phyloP scores from a whole-genome alignment of 2,797 vertebrate genomes.

The Gymnodraco acuticeps region DNA sequence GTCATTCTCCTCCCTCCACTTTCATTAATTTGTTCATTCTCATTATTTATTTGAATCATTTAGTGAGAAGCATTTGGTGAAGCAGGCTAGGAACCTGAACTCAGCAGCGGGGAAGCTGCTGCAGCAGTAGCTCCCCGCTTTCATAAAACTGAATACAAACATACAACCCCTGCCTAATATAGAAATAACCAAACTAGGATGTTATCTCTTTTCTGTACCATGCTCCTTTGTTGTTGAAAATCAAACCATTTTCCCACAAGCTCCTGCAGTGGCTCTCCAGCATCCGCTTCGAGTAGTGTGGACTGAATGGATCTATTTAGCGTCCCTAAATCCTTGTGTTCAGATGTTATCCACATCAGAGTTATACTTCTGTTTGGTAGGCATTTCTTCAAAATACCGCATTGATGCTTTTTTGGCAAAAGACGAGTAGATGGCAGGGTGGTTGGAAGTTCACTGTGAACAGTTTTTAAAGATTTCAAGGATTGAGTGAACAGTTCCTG shows the following conservation, averaged over 20 bases:
- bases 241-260: conserved; percentile 46
- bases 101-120: conserved; percentile 94
- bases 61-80: conserved; percentile 97
- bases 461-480: conserved; percentile 8
- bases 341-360: conserved; percentile 28
- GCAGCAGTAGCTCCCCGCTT: conserved; percentile 85
- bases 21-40: conserved; percentile 68
- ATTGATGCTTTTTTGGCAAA: conserved; percentile 41
- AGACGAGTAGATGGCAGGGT: conserved; percentile 4
- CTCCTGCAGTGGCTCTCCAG: conserved; percentile 64
- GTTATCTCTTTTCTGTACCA: conserved; percentile 76
- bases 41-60: conserved; percentile 41
- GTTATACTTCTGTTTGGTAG: conserved; percentile 51
- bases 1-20: conserved; percentile 69
- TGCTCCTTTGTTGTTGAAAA: conserved; percentile 71
- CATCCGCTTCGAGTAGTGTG: conserved; percentile 79
- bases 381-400: conserved; percentile 36
- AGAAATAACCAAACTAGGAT: conserved; percentile 77
- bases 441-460: conserved; percentile 17
- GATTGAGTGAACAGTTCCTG: conserved; percentile 28
- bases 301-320: conserved; percentile 59
- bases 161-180: conserved; percentile 72
- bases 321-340: conserved; percentile 53
- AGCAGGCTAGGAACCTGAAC: conserved; percentile 97
- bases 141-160: conserved; percentile 58